Evolutionary conservation across 2,888 invertebrate species (phyloP), one percentile per base, ranked within the genome.

Genomic region (Lottia gigantea): DNA sequence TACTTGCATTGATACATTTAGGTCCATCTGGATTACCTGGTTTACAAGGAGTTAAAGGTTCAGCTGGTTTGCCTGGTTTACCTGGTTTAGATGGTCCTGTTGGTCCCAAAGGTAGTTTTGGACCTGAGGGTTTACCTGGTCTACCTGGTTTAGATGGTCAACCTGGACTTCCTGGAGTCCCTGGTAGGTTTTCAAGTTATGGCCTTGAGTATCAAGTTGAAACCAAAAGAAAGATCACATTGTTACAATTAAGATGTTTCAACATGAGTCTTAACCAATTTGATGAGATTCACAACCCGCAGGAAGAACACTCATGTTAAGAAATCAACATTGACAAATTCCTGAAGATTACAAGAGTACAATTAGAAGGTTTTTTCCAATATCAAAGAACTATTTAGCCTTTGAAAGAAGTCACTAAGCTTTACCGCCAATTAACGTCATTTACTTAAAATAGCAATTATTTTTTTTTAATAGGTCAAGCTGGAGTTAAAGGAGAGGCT

Each of bases 31-130:
- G 77, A 46, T 71, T 79, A 62, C 74, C 77, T 72, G 82, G 82
- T 47, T 62, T 80, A 7, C 79, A 78, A 23, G 78, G 83, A 66
- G 74, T 70, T 70, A 81, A 76, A 78, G 87, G 83, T 79, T 72
- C 77, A 16, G 45, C 77, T n/a, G 91, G 91, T 68, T 82, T 68
- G 2, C 68, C 84, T 47, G 85, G 85, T 66, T 78, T 77, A 14
- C 78, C 81, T 62, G 86, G 86, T n/a, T 70, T 81, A n/a, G 92
- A 92, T 47, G 93, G 93, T 70, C 84, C 82, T 71, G 92, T 92
- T 87, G 88, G 88, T 23, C 45, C 61, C 47, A 82, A 79, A 65
- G 85, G 86, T 67, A 76, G 73, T 23, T 62, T 66, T 16, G 90
- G 82, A 62, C 76, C 77, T 12, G 63, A 74, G 25, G 82, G 82